These are phyloP conservation scores for Ciconia stormi DNA, from an alignment of 2,113 vertebrate species.

Conservation along the genomic window DNA sequence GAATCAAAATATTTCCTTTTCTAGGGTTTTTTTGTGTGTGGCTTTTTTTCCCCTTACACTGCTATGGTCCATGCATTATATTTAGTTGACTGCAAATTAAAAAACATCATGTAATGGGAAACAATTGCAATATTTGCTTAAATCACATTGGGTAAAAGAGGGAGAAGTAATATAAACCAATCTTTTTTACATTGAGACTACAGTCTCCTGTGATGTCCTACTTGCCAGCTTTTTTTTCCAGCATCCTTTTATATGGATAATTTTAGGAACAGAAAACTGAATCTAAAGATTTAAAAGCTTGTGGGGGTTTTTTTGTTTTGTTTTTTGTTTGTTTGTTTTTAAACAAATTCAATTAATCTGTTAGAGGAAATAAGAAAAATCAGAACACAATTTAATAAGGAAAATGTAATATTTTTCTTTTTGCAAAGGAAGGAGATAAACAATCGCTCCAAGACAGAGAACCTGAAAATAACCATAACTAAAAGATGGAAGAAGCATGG, in stretches of 20 bases:
- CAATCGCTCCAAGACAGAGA: background rate
- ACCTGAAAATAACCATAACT: background rate
- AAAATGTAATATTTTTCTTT: background rate
- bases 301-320: too few species aligned
- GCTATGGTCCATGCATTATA: background rate
- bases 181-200: background rate
- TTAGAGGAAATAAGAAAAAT: background rate
- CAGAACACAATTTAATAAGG: background rate
- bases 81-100: background rate
- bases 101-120: background rate
- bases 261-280: background rate
- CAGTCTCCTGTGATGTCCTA: background rate
- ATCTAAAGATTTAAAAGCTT: background rate
- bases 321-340: background rate
- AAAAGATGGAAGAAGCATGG: background rate
- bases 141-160: background rate
- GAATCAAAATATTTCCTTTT: background rate
- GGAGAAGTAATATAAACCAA: background rate
- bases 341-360: background rate
- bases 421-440: background rate
- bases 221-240: background rate
- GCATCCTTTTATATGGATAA: background rate
- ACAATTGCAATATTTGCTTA: background rate
- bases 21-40: too few species aligned
- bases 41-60: background rate